These are phyloP conservation scores for Eristalis tenax DNA, from an alignment of 2,888 invertebrate species.

Conservation along the genomic window DNA sequence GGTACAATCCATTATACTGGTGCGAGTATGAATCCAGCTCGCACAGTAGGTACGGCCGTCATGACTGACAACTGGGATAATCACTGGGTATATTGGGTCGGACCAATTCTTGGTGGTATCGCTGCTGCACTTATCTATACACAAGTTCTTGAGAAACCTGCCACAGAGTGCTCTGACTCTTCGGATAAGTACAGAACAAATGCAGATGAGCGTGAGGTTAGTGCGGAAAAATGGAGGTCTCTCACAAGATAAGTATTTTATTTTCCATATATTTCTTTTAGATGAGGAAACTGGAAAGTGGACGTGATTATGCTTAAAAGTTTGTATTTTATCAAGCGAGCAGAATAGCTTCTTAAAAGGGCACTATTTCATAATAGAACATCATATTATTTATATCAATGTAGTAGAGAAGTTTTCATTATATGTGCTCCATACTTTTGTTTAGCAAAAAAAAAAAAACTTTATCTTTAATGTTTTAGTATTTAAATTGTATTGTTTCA, in stretches of 20 bases:
- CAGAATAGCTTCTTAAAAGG: slow-evolving; percentile 1
- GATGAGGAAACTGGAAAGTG: slow-evolving; percentile 66
- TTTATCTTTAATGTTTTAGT: slow-evolving; percentile 35
- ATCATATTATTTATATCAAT: slow-evolving; percentile 14
- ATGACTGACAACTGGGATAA: slow-evolving; percentile 88
- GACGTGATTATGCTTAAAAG: slow-evolving; percentile 60
- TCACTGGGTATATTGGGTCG: slow-evolving; percentile 97
- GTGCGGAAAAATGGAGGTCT: slow-evolving; percentile 64
- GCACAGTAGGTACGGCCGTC: slow-evolving; percentile 93
- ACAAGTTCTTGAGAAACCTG: slow-evolving; percentile 77
- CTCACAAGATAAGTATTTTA: slow-evolving; percentile 14
- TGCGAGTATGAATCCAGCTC: slow-evolving; percentile 95
- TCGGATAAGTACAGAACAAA: slow-evolving; percentile 80
- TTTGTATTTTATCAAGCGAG: slow-evolving; percentile 8
- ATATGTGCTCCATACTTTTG: background rate
- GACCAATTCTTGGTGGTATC: slow-evolving; percentile 91
- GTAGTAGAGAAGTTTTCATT: background rate
- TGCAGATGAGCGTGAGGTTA: slow-evolving; percentile 87
- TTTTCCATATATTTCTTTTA: slow-evolving; percentile 32
- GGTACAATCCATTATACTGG: slow-evolving; percentile 92
- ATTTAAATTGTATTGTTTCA: slow-evolving; percentile 17
- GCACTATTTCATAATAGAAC: slow-evolving; percentile 12
- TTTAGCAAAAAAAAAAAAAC: slow-evolving; percentile 26
- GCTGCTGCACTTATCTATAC: slow-evolving; percentile 89
- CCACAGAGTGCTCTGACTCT: slow-evolving; percentile 75